Base-by-base conservation (phyloP, 2,888 invertebrate genomes). In the Galerucella pusilla region DNA sequence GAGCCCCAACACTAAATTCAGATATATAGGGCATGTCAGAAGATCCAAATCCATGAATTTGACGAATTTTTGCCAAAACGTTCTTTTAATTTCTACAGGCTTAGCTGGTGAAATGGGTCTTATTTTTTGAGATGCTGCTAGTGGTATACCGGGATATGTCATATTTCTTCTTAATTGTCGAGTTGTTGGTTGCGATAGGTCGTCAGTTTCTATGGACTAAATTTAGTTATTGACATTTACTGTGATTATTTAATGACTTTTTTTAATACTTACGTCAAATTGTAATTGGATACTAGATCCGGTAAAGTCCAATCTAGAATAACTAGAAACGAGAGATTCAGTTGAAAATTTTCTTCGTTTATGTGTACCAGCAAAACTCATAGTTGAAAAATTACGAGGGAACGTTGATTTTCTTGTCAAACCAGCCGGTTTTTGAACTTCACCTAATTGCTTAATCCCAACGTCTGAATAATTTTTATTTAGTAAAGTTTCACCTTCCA, bases 301-400 rank as follows among this genome's bases (percentile, higher is more conserved):
- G 52, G 92, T 93, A 85, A 94, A 93, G 86, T 94, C 93, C 90
- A 93, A 90, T 80, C 92, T 91, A 0, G 93, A 93, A 79, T 93
- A 91, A 84, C 92, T 93, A 20, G 93, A 93, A 80, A 93, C 91
- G 54, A 93, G 92, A 2, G 93, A 93, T 68, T 91, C 91, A 84
- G 84, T 85, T 7, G 85, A 84, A 68, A 84, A 81, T 74, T 85
- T 82, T 61, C 83, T 77, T 67, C 80, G 81, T 69, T 82, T 82
- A 45, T 75, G 79, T 10, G 80, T 80, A 14, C 84, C 78, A 10
- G 70, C 60, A 74, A 88, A 88, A 76, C 87, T 88, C 83, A 87
- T 82, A 0, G 87, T 86, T 6, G 87, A 87, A 80, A 88, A 87
- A 79, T 88, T 88, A 78, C 87, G 80, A 0, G 83, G 88, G 80